phyloP scores from a whole-genome alignment of 1,140 invertebrate species.

The Brachionus asplanchnoidis region DNA sequence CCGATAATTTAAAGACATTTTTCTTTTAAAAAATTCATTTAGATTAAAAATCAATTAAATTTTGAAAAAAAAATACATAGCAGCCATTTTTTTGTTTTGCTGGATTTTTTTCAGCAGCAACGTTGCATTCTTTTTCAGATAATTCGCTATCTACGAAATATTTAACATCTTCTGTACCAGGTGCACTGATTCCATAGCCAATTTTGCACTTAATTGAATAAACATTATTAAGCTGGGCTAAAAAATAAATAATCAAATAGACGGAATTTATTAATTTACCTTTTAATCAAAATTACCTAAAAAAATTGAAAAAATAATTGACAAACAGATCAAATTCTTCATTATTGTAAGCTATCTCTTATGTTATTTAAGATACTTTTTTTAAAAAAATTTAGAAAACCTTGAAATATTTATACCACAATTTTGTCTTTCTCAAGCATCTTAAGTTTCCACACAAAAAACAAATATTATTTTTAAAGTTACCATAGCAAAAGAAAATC shows the following conservation, averaged over 20 bases:
- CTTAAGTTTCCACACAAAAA: background rate
- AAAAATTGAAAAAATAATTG: background rate
- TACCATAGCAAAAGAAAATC: background rate
- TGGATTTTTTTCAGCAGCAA: background rate
- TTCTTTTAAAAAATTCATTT: background rate
- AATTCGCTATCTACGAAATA: background rate
- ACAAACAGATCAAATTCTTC: background rate
- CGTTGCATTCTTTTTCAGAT: background rate
- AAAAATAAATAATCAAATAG: background rate
- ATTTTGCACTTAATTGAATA: background rate
- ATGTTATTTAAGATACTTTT: no score
- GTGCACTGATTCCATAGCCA: background rate
- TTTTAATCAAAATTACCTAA: background rate
- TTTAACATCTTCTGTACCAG: background rate
- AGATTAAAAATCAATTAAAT: background rate
- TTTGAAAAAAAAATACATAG: background rate
- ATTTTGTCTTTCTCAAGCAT: background rate
- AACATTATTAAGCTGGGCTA: background rate
- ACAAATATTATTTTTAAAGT: background rate
- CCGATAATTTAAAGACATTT: background rate
- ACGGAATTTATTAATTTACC: no score
- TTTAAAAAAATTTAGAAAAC: background rate
- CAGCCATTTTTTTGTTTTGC: background rate
- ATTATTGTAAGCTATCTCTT: background rate
- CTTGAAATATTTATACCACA: background rate